Base-by-base conservation (phyloP, 2,888 invertebrate species). In the Nemotelus nigrinus region DNA sequence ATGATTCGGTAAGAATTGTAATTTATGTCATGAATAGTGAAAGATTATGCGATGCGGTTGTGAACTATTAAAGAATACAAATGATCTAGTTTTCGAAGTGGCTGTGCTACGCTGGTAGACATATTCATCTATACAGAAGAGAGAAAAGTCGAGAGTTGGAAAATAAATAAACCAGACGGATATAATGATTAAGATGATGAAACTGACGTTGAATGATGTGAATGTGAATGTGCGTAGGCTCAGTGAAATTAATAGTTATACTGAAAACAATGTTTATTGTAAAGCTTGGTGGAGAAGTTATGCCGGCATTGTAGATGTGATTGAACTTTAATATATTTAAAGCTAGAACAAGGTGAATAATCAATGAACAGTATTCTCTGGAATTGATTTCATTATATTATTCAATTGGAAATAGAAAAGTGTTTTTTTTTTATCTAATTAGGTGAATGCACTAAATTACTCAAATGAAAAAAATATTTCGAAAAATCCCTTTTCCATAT, bases 221-320 rank as follows among this genome's bases (percentile, higher is more conserved):
- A 53, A 70, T 70, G 70, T 41, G 44, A 53, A 70, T 55, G 55
- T 70, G 53, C 70, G 55, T 41, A 43, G 70, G 43, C 70, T 70
- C 53, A 55, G 70, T 70, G 70, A 70, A 53, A 70, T 70, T 70
- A 55, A 70, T 70, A 70, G 70, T 70, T 70, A 55, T 55, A 70
- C 55, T 70, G 25, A 70, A 70, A 55, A 55, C 55, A 7, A 25
- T 41, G 41, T 60, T 60, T 60, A 39, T 60, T 43, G 25, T 25
- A 25, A 25, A 25, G 25, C 25, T 25, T 25, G 25, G 25, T 25
- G 25, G 25, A 25, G 25, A 0, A 25, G 25, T 25, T 25, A 25
- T 25, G 25, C 25, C 25, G 25, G 1, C 25, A 25, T 25, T 25
- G 25, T 25, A 25, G 25, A 25, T 25, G 25, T 25, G 25, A 25